These are phyloP conservation scores for Saccopteryx bilineata DNA, from an alignment of 2,113 vertebrate genomes.

Conservation along the genomic window DNA sequence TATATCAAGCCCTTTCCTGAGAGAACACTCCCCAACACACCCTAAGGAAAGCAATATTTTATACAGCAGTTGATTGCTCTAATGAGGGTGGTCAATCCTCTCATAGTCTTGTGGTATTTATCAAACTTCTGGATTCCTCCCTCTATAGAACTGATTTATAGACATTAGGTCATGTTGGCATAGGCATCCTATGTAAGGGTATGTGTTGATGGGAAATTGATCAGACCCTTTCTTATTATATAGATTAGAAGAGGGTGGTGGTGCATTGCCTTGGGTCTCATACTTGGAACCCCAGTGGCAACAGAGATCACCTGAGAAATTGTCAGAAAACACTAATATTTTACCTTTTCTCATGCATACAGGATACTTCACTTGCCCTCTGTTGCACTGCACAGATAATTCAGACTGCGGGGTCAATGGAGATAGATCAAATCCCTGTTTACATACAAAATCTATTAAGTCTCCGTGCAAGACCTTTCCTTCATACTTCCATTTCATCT, in stretches of 20 bases:
- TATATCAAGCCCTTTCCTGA: not conserved
- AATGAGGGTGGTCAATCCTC: not conserved
- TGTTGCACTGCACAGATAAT: conserved; percentile 84
- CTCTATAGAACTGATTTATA: not conserved
- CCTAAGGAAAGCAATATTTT: not conserved
- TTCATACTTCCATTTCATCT: conserved; percentile 87
- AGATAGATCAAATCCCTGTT: conserved; percentile 83
- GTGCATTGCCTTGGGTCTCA: not conserved
- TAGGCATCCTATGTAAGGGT: not conserved
- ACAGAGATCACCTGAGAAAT: not conserved
- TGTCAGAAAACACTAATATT: not conserved
- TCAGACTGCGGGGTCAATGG: conserved; percentile 51
- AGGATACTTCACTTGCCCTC: conserved; percentile 86
- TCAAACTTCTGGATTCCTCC: not conserved
- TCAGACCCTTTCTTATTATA: not conserved
- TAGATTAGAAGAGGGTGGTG: not conserved
- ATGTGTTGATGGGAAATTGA: not conserved
- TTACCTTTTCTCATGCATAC: conserved; percentile 87
- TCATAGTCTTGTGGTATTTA: not conserved
- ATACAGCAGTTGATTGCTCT: not conserved
- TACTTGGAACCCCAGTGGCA: not conserved
- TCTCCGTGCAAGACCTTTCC: conserved; percentile 87
- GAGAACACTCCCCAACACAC: not conserved
- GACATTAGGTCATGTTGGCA: not conserved
- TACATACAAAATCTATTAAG: conserved; percentile 88